phyloP scores from a whole-genome alignment of 2,113 vertebrate species.

The Cavia porcellus region DNA sequence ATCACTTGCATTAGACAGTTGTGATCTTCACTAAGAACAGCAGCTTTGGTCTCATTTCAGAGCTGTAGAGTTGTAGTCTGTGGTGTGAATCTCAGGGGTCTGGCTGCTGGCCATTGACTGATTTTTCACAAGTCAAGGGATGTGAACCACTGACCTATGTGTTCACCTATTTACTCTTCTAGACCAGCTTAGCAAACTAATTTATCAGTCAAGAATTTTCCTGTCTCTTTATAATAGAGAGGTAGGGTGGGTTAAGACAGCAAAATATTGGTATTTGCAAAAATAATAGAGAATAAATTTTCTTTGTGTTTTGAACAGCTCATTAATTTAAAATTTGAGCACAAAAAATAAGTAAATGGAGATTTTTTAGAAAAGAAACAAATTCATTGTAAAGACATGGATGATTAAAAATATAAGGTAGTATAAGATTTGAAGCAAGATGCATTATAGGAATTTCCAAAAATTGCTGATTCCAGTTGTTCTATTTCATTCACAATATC shows the following conservation, averaged over 20 bases:
- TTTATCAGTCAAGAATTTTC: not conserved
- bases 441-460: not conserved
- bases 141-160: not conserved
- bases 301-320: not conserved
- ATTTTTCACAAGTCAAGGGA: not conserved
- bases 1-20: not conserved
- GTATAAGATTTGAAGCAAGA: not conserved
- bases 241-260: not conserved
- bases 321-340: not conserved
- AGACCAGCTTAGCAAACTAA: not conserved
- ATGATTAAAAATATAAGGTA: not conserved
- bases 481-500: too few relatives aligned
- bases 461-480: not conserved
- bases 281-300: not conserved
- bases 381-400: not conserved
- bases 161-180: not conserved
- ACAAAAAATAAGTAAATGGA: not conserved
- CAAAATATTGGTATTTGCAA: not conserved
- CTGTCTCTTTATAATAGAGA: not conserved
- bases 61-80: not conserved
- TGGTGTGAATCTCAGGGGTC: not conserved
- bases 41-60: not conserved
- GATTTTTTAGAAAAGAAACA: not conserved
- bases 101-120: not conserved
- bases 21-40: not conserved